These are phyloP conservation scores for Muscicapa adusta DNA, from an alignment of 2,113 vertebrate species.

Conservation along the genomic window DNA sequence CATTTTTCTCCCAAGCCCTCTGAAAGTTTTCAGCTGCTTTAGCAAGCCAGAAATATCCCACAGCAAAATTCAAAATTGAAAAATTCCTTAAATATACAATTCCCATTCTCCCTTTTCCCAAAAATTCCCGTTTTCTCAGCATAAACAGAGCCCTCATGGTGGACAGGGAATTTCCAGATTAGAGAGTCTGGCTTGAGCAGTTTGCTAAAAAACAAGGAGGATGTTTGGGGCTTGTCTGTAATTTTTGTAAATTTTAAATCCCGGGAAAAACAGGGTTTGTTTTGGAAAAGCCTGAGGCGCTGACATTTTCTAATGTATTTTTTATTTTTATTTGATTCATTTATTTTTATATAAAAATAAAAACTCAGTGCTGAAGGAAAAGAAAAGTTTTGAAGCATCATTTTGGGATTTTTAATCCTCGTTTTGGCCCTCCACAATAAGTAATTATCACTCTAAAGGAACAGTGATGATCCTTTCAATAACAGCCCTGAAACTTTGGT, in stretches of 20 bases:
- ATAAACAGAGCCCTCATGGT: not conserved
- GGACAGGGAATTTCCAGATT: not conserved
- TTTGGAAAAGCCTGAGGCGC: not conserved
- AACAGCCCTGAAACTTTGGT: not conserved
- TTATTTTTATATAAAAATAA: not conserved
- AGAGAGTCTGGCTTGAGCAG: not conserved
- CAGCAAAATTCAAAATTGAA: not conserved
- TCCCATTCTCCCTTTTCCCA: not conserved
- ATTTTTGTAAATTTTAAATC: conserved; percentile 12
- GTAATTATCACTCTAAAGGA: not conserved
- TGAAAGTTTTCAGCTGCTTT: not conserved
- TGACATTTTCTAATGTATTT: not conserved
- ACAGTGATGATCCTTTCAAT: not conserved
- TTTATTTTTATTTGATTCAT: not conserved
- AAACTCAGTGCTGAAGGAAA: not conserved
- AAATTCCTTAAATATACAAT: not conserved
- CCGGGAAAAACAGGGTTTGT: not conserved
- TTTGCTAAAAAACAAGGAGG: not conserved
- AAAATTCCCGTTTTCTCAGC: not conserved
- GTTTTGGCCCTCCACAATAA: not conserved
- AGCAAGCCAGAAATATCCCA: not conserved
- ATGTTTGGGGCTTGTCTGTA: not conserved
- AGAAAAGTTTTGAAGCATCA: not conserved
- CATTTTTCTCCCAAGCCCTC: not conserved
- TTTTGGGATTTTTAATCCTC: not conserved